phyloP scores from a whole-genome alignment of 2,888 invertebrate species.

The Tortrix viridana region DNA sequence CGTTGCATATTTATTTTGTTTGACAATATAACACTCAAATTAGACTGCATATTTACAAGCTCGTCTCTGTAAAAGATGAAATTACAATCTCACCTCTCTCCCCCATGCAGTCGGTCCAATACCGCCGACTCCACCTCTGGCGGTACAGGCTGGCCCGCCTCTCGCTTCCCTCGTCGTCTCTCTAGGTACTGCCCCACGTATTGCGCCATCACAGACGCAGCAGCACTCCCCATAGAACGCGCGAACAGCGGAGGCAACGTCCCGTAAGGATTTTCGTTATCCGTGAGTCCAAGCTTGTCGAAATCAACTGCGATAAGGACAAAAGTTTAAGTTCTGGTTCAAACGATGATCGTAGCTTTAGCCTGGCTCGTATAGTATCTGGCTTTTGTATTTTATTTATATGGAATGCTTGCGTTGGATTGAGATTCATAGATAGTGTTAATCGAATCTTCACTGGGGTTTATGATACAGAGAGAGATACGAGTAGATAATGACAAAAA shows the following conservation, averaged over 20 bases:
- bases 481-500: neutral
- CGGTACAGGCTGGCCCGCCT: conserved; percentile 56
- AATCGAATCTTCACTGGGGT: too few species aligned
- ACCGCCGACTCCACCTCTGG: conserved; percentile 67
- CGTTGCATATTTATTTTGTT: too few species aligned
- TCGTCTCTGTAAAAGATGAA: too few species aligned
- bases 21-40: too few species aligned
- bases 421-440: too few species aligned
- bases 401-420: neutral
- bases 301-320: conserved; percentile 87
- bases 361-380: neutral
- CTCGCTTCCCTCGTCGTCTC: conserved; percentile 82
- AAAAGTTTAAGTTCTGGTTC: neutral
- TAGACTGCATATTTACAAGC: too few species aligned
- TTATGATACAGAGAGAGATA: too few species aligned
- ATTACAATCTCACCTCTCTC: conserved; percentile 85
- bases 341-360: neutral
- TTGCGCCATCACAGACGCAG: conserved; percentile 88
- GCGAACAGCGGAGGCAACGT: conserved; percentile 90
- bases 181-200: conserved; percentile 90
- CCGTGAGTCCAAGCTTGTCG: conserved; percentile 93
- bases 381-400: too few species aligned
- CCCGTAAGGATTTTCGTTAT: conserved; percentile 94
- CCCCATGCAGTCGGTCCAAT: conserved; percentile 87
- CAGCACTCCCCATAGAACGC: conserved; percentile 89